Evolutionary conservation across 2,888 invertebrate species (phyloP), one percentile per base, ranked within the genome.

Genomic region (Agriopis marginaria): DNA sequence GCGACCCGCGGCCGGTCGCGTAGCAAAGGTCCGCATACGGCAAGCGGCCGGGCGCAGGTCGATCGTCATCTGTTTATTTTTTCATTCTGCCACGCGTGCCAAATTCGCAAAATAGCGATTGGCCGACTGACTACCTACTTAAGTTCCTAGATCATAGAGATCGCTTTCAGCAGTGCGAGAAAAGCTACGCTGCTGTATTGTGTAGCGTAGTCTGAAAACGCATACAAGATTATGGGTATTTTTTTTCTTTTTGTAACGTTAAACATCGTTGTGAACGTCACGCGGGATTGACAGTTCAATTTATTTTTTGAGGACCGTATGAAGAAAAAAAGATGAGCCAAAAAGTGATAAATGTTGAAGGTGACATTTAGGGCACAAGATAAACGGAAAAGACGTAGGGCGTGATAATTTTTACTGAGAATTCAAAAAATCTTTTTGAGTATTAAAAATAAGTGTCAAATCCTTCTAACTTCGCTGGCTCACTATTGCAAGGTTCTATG

Each of bases 211-310:
- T 56, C n/a, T 56, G 55, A 17, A 55, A 17, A 14, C 14, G 55
- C 10, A 8, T 42, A 17, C 17, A 56, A 56, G 55, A 17, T 42
- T 8, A 42, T 14, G 17, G 3, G 42, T 42, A 40, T 40, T 39
- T 42, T 60, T 10, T 14, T 23, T 51, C 50, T 61, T 50, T 61
- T 49, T 61, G 40, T 66, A 42, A 0, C 40, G 23, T 45, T 23
- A 32, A 59, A 59, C 49, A 53, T 60, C 59, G 44, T 45, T 60
- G 23, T 60, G 53, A 66, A 32, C 47, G 60, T 55, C 49, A n/a
- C 44, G 40, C 7, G 62, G 54, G 54, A 45, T 61, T 66, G 66
- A 62, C 66, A 66, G 49, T 32, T 61, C 55, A 61, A 66, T 61
- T 54, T 49, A 42, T 60, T 66, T 60, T 54, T 60, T 60, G 8